Conservation (phyloP, 2,888 invertebrate species). For the Tillus elongatus region DNA sequence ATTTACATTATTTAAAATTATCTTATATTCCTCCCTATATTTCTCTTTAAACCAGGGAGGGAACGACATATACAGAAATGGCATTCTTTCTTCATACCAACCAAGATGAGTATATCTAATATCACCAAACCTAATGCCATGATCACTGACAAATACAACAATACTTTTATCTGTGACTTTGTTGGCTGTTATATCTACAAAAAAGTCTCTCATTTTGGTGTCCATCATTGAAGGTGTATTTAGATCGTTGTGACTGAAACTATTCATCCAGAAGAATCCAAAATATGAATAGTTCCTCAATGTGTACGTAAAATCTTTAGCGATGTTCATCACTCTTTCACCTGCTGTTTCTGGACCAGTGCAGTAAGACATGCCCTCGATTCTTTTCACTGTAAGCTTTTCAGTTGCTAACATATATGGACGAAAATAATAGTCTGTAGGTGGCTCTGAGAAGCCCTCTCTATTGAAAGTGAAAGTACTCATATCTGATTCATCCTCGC, state of each 20-base stretch:
- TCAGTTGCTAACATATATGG: conserved; percentile 66
- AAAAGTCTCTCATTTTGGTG: conserved; percentile 48
- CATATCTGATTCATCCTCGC: conserved; percentile 64
- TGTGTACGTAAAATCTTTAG: conserved; percentile 55
- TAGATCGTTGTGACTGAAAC: conserved; percentile 62
- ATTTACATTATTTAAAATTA: conserved; percentile 53
- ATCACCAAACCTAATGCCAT: conserved; percentile 66
- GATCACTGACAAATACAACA: conserved; percentile 67
- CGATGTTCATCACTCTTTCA: conserved; percentile 62
- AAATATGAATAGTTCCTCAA: conserved; percentile 57
- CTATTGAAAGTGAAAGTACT: conserved; percentile 71
- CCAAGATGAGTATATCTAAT: conserved; percentile 58
- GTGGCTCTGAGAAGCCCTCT: conserved; percentile 60
- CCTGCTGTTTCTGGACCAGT: conserved; percentile 54
- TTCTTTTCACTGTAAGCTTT: conserved; percentile 41
- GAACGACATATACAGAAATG: conserved; percentile 60
- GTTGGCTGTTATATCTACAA: conserved; percentile 49
- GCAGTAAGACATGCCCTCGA: conserved; percentile 48
- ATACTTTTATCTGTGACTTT: conserved; percentile 57
- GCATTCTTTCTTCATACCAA: conserved; percentile 70
- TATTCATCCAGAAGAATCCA: conserved; percentile 71
- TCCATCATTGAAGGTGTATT: conserved; percentile 62
- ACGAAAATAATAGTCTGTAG: conserved; percentile 74
- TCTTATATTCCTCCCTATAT: conserved; percentile 47
- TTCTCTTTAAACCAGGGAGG: conserved; percentile 52